Conservation (phyloP, 1,140 invertebrate genomes). For the Drosophila pseudoobscura region DNA sequence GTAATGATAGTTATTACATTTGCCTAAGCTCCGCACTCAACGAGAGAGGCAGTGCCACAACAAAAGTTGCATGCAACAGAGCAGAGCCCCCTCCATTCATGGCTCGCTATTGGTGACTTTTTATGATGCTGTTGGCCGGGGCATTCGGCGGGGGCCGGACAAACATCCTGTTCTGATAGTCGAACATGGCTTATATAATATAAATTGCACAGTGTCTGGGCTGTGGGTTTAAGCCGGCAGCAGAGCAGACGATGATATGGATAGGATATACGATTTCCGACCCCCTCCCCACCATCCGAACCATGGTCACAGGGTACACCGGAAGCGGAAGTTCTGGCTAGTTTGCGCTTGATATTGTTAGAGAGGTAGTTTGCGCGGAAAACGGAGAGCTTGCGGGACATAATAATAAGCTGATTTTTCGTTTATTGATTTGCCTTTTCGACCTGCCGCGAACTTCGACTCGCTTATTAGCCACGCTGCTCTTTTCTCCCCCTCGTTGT, state of each 20-base stretch:
- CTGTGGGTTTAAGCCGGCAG: slow-evolving; percentile 58
- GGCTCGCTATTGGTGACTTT: slow-evolving; percentile 41
- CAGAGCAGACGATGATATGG: slow-evolving; percentile 44
- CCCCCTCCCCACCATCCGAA: not conserved
- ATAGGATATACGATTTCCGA: not conserved
- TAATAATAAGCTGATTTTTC: slow-evolving; percentile 74
- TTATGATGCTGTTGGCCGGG: slow-evolving; percentile 41
- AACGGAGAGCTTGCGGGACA: slow-evolving; percentile 5
- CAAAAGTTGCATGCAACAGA: slow-evolving; percentile 51
- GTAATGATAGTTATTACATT: slow-evolving; percentile 60
- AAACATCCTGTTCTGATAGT: slow-evolving; percentile 74
- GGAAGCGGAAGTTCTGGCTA: slow-evolving; percentile 80
- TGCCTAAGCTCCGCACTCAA: slow-evolving; percentile 47
- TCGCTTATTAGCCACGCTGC: slow-evolving; percentile 63
- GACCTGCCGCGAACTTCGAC: slow-evolving; percentile 31
- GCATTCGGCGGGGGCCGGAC: not conserved
- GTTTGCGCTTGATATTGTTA: slow-evolving; percentile 78
- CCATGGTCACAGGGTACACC: slow-evolving; percentile 49
- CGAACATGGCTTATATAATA: slow-evolving; percentile 67
- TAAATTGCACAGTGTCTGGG: slow-evolving; percentile 64
- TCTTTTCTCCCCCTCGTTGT: not conserved
- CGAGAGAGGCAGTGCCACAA: slow-evolving; percentile 18
- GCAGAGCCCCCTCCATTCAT: slow-evolving; percentile 13
- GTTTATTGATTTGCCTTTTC: slow-evolving; percentile 68
- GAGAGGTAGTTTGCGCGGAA: not conserved